Base-by-base conservation (phyloP, 2,797 vertebrate species). In the Urocyon cinereoargenteus region DNA sequence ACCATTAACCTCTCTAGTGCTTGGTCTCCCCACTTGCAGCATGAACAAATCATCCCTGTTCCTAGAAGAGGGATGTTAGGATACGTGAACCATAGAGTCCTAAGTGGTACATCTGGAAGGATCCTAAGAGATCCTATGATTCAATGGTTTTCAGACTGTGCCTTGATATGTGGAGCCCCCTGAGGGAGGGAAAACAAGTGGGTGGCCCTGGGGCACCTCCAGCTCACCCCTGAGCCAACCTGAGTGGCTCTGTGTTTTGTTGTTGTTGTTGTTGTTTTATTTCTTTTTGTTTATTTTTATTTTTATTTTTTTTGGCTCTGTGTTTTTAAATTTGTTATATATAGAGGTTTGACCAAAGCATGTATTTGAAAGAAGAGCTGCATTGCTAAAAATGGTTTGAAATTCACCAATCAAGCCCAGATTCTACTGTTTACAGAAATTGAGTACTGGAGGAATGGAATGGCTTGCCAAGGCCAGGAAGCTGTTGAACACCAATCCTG, bases 361-460 rank as follows among this genome's bases (percentile, higher is more conserved):
- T 55, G 75, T 40, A 57, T 91, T 82, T 53, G 59, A 59, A 72
- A 57, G 70, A 45, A 73, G 91, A 28, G 40, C 62, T 14, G 26
- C 24, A 26, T 86, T 79, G 31, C 84, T 92, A 78, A 94, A 94
- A 93, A 70, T 82, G 90, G 45, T 59, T 79, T 77, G 91, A 88
- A 93, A 87, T 89, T 53, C 61, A 64, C 72, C 55, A 40, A 53
- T 70, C 68, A 40, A 45, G 13, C 28, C 36, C 26, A 96, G 53
- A 57, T 26, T 75, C 64, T 34, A 28, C 31, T 26, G 45, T 96
- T 97, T 86, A 61, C 49, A 96, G 55, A 92, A 59, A 18, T 22
- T 26, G 45, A 90, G 45, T 14, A 0, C 72, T 16, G 12, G 21
- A 81, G 24, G 45, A 36, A 13, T 75, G 62, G 77, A 62, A n/a